Conservation (phyloP, 1,140 invertebrate species). For the Capitella teleta region DNA sequence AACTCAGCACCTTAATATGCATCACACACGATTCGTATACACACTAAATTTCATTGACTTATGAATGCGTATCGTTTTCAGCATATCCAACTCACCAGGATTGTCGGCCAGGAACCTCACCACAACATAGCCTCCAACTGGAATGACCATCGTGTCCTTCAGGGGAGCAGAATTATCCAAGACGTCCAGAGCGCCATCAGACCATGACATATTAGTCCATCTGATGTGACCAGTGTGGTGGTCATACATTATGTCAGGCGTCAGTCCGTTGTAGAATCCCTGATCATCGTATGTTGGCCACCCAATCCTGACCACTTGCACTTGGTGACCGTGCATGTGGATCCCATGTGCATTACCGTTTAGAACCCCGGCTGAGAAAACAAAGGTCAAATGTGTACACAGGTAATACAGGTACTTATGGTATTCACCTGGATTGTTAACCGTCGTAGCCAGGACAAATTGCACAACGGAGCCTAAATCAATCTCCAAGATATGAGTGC, state of each 20-base stretch:
- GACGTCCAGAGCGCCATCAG: constrained; percentile 18
- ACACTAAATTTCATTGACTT: no score
- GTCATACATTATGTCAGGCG: neutral
- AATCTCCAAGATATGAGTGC: no score
- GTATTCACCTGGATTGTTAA: no score
- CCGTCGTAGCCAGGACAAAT: no score
- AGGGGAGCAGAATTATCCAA: constrained; percentile 49
- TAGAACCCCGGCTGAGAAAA: no score
- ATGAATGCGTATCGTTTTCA: no score
- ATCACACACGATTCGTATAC: no score
- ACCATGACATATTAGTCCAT: constrained; percentile 22
- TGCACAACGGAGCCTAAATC: no score
- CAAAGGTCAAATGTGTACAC: no score
- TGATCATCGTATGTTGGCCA: constrained; percentile 1
- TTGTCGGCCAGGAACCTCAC: constrained; percentile 63
- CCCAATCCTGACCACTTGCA: constrained; percentile 7
- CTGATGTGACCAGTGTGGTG: constrained; percentile 9
- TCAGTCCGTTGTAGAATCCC: neutral
- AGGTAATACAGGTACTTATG: no score
- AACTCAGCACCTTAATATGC: no score
- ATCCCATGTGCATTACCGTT: neutral
- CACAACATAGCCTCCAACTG: constrained; percentile 55
- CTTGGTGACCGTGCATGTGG: constrained; percentile 8
- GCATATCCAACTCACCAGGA: constrained; percentile 48
- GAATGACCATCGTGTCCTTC: constrained; percentile 62